phyloP scores from a whole-genome alignment of 2,888 invertebrate species.

The Camponotus fellah region DNA sequence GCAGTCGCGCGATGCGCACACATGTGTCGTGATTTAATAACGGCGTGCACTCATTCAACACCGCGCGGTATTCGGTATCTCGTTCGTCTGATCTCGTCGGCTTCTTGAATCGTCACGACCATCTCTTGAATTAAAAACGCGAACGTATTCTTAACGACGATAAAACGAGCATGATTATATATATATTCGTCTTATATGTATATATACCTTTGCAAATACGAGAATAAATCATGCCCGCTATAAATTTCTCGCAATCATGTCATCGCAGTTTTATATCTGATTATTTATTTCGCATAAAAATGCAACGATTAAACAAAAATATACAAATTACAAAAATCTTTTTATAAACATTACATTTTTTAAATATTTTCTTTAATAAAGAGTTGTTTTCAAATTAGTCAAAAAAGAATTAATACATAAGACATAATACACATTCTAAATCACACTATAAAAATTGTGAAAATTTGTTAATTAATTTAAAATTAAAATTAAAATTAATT shows the following conservation, averaged over 20 bases:
- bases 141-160: conserved; percentile 2
- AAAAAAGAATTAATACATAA: not conserved
- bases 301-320: not conserved
- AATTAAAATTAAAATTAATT: not conserved
- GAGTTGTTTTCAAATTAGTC: not conserved
- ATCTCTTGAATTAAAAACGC: conserved; percentile 25
- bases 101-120: conserved; percentile 14
- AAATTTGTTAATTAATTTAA: too few relatives aligned
- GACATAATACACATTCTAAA: not conserved
- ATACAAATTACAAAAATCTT: not conserved
- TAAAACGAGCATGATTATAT: conserved; percentile 27
- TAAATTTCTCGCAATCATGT: not conserved
- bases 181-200: not conserved
- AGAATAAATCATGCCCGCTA: conserved; percentile 13
- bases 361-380: not conserved
- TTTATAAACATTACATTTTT: too few relatives aligned
- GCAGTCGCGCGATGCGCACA: conserved; percentile 27
- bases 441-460: not conserved
- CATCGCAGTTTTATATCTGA: not conserved
- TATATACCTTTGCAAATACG: not conserved
- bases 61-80: conserved; percentile 20
- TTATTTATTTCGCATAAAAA: not conserved
- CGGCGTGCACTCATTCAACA: conserved; percentile 20
- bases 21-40: conserved; percentile 42
- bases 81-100: conserved; percentile 28